These are phyloP conservation scores for Chinchilla lanigera DNA, from an alignment of 2,113 vertebrate species.

Conservation along the genomic window DNA sequence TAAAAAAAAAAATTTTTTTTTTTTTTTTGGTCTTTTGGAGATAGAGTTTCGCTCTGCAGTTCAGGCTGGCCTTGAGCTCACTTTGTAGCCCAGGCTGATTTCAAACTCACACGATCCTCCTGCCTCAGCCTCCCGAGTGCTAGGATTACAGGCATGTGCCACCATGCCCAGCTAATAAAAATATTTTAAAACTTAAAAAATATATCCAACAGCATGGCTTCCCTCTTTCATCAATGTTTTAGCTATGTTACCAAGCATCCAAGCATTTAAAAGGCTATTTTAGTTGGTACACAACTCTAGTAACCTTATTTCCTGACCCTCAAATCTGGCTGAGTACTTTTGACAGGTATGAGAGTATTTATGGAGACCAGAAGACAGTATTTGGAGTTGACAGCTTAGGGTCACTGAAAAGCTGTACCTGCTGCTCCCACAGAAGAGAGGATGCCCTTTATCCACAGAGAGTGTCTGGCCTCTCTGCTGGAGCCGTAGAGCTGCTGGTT, in stretches of 20 bases:
- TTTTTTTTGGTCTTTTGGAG: too few species aligned
- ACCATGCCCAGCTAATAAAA: too few species aligned
- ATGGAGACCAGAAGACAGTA: not conserved
- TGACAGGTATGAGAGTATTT: not conserved
- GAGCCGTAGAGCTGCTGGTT: not conserved
- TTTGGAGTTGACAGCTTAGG: not conserved
- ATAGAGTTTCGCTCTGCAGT: too few species aligned
- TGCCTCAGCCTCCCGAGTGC: too few species aligned
- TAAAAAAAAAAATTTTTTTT: not conserved
- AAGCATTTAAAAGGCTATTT: not conserved
- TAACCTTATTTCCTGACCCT: not conserved
- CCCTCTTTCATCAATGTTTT: slow-evolving; percentile 25
- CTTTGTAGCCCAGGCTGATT: too few species aligned
- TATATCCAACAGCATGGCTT: not conserved
- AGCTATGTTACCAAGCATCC: not conserved
- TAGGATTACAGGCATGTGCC: too few species aligned
- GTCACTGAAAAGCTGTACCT: not conserved
- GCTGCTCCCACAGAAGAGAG: not conserved
- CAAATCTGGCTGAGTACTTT: not conserved
- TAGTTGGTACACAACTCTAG: not conserved
- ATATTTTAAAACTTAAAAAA: not conserved
- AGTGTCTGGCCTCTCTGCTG: not conserved
- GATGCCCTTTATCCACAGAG: not conserved
- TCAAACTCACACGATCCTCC: too few species aligned
- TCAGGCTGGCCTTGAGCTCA: too few species aligned